Percentiles rank a stretch among this genome's conserved stretches.
These are phyloP conservation scores for Notolepis coatsorum DNA, from an alignment of 2,797 vertebrate species.

Conservation along the genomic window DNA sequence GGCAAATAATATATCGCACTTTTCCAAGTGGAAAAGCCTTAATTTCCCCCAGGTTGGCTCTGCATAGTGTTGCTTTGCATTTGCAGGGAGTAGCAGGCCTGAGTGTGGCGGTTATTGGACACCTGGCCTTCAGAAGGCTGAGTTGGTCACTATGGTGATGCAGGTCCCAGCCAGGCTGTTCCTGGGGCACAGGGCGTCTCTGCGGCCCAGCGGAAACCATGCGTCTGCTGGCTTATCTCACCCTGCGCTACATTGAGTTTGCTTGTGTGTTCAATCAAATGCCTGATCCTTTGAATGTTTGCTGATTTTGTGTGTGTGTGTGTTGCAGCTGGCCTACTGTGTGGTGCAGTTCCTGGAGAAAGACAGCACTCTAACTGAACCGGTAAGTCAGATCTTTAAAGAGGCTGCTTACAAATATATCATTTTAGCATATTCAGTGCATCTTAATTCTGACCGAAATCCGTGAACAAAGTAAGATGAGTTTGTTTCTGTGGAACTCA, in stretches of 20 bases:
- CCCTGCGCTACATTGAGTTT: background rate
- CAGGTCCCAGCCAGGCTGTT: conserved; percentile 29
- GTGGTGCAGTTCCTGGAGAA: conserved; percentile 99
- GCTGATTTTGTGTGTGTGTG: conserved; percentile 41
- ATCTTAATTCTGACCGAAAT: background rate
- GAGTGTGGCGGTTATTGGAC: background rate
- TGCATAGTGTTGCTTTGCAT: no score
- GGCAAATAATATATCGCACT: no score
- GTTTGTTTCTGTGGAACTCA: no score
- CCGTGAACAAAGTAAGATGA: no score
- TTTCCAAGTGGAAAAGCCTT: no score
- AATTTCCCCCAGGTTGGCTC: no score
- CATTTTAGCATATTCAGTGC: background rate
- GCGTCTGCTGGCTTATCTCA: background rate
- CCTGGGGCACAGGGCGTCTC: conserved; percentile 1
- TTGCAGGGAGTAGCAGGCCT: background rate
- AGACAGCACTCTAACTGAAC: conserved; percentile 99
- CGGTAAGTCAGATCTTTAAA: conserved; percentile 80
- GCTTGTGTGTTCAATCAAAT: conserved; percentile 16
- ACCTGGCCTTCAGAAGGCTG: background rate
- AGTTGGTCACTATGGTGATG: conserved; percentile 10
- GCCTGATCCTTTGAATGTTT: background rate
- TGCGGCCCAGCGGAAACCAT: background rate
- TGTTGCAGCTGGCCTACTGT: conserved; percentile 93
- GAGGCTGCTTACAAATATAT: background rate